Evolutionary conservation across 2,113 vertebrate genomes (phyloP).

Genomic region (Hippocampus zosterae): DNA sequence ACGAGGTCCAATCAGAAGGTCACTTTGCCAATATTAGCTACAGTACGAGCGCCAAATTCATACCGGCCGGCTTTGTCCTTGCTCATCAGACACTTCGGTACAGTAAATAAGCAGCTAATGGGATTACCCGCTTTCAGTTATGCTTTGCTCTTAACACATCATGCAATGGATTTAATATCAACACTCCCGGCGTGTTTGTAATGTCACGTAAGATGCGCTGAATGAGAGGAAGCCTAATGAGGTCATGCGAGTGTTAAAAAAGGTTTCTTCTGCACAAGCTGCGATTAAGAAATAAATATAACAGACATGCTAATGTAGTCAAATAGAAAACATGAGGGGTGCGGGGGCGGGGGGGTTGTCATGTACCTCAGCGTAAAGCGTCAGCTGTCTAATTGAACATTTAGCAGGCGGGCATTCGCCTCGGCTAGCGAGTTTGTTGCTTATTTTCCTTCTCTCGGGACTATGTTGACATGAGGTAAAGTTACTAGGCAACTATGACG

Average conservation of each 20-base stretch:
- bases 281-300: background rate
- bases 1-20: conserved; percentile 29
- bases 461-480: background rate
- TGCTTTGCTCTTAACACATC: conserved; percentile 31
- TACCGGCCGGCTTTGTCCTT: conserved; percentile 49
- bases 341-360: background rate
- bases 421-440: no score
- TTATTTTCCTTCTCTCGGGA: background rate
- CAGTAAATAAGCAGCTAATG: conserved; percentile 54
- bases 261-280: background rate
- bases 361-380: background rate
- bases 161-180: conserved; percentile 8
- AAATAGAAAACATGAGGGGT: background rate
- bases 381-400: background rate
- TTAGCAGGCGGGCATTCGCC: no score
- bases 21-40: conserved; percentile 49
- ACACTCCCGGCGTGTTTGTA: background rate
- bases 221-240: background rate
- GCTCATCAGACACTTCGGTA: conserved; percentile 42
- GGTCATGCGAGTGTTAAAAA: background rate
- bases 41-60: conserved; percentile 32
- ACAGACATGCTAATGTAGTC: background rate
- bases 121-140: conserved; percentile 56
- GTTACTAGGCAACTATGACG: background rate
- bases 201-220: no score